A percentile compares a stretch with the other conserved stretches of the same genome.
These are phyloP conservation scores for Sesia apiformis DNA, from an alignment of 2,888 invertebrate species.

Conservation along the genomic window DNA sequence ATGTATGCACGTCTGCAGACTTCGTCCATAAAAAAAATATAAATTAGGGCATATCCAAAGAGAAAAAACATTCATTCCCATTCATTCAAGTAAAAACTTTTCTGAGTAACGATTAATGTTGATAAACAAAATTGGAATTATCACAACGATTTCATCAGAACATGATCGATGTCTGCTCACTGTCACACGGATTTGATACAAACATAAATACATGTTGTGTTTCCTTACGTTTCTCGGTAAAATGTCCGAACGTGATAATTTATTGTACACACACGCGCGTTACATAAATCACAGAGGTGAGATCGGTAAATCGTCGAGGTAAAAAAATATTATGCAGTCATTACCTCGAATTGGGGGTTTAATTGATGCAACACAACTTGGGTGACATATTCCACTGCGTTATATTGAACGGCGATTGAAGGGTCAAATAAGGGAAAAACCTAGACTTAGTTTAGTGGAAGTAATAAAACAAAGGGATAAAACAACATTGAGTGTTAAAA, in stretches of 20 bases:
- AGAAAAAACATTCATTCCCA: no score
- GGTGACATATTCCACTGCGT: constrained; percentile 5
- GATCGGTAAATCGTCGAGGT: constrained; percentile 14
- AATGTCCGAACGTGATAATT: constrained; percentile 14
- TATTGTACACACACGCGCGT: constrained; percentile 8
- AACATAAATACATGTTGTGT: constrained; percentile 1
- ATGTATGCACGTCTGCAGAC: no score
- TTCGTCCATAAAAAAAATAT: no score
- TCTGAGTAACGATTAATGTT: neutral
- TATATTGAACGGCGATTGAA: neutral
- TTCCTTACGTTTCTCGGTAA: constrained; percentile 11
- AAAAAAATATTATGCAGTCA: constrained; percentile 10
- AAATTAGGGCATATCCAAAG: no score
- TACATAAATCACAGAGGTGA: constrained; percentile 13
- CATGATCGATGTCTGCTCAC: constrained; percentile 7
- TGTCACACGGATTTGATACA: constrained; percentile 3
- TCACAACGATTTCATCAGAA: constrained; percentile 9
- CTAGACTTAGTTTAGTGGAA: no score
- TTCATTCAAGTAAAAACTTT: no score
- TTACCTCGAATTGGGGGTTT: constrained; percentile 5
- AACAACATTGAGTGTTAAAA: no score
- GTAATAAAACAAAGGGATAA: no score
- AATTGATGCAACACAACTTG: constrained; percentile 6
- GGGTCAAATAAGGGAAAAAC: no score
- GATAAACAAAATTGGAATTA: neutral